Evolutionary conservation across 2,113 vertebrate genomes (phyloP), one percentile per base, ranked within the genome.

Genomic region (Nycticorax nycticorax): DNA sequence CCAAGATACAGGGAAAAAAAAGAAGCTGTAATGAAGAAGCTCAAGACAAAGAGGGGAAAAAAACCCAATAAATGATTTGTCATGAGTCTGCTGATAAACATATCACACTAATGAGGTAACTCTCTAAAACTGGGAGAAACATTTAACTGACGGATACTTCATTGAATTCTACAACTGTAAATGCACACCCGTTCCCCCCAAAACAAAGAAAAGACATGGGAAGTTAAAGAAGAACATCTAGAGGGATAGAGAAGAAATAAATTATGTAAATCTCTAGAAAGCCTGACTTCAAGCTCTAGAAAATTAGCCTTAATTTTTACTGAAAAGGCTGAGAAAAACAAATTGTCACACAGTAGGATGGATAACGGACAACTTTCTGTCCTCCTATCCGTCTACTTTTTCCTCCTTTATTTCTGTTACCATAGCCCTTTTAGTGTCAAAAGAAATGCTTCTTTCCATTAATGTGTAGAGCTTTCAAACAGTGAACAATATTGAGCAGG

Each of bases 1-100:
- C 2, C 21, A 75, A 81, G 12, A 28, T 12, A 37, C 1, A 2
- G 20, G 35, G 6, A 14, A 3, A 4, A 2, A 1, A 41, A 53
- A 30, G 35, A 17, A 74, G 28, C 12, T 74, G 8, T n/a, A 32
- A 50, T 33, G 30, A 75, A 62, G 45, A 66, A 53, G 18, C 63
- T 92, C 18, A 48, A 69, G 69, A 27, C 18, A 48, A 69, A 66
- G 12, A 19, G 10, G 37, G 8, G 18, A 22, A 55, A 63, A n/a
- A 27, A 4, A 0, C 0, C 1, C 18, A 55, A 7, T n/a, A 62
- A 60, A 69, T 48, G 1, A 33, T 62, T 67, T 86, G 14, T 39
- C 5, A 13, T 18, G 22, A 60, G 39, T 41, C 30, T 41, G 60
- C 26, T 62, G 30, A 37, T 41, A 85, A 66, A 45, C 6, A 5